These are phyloP conservation scores for Lacanobia oleracea DNA, from an alignment of 2,888 invertebrate genomes.

Conservation along the genomic window DNA sequence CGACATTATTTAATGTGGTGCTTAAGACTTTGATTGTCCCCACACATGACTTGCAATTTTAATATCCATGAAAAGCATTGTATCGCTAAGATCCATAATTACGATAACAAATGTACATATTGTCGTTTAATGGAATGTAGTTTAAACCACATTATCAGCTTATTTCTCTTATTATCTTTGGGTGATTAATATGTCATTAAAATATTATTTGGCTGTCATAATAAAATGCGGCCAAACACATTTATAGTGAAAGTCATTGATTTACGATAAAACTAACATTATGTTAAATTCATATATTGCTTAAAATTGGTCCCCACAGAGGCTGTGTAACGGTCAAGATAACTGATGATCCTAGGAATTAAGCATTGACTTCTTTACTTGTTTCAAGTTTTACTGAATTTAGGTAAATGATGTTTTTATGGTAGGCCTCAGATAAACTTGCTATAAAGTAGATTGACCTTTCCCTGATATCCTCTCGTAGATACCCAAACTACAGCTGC, in stretches of 20 bases:
- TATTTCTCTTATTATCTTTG: not conserved
- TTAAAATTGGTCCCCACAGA: not conserved
- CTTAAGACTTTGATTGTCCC: not conserved
- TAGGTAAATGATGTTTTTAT: too few relatives aligned
- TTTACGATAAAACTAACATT: not conserved
- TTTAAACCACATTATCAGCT: not conserved
- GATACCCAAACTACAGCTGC: too few relatives aligned
- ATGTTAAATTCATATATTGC: not conserved
- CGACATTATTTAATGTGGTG: not conserved
- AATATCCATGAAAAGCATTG: not conserved
- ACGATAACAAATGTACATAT: not conserved
- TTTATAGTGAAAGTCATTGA: not conserved
- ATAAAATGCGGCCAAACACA: too few relatives aligned
- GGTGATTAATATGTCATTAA: not conserved
- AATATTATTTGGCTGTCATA: too few relatives aligned
- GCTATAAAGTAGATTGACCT: too few relatives aligned
- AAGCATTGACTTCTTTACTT: not conserved
- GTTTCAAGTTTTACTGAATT: too few relatives aligned
- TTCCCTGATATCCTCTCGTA: too few relatives aligned
- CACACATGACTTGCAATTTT: not conserved
- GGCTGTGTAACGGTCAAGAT: not conserved
- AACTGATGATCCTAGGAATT: not conserved
- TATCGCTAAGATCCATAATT: not conserved
- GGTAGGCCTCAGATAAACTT: too few relatives aligned
- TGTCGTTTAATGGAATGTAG: constrained; percentile 10